Evolutionary conservation across 2,888 invertebrate genomes (phyloP).

Genomic region (Abrostola triplasia): DNA sequence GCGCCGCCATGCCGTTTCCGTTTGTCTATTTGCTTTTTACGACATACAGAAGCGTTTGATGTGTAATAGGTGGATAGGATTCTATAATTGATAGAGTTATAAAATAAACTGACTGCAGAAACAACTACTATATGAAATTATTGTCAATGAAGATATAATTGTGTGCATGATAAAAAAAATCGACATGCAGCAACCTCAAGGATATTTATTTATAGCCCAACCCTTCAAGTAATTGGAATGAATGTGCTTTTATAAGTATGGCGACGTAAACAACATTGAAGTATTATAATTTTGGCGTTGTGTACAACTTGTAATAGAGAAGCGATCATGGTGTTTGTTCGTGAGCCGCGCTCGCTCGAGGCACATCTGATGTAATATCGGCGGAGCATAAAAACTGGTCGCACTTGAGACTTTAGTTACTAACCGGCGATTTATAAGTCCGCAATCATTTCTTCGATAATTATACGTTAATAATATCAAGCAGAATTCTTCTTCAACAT

Average conservation of each 20-base stretch:
- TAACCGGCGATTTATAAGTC: conserved; percentile 56
- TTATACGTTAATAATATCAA: conserved; percentile 37
- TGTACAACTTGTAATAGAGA: conserved; percentile 11
- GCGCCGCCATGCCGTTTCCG: conserved; percentile 16
- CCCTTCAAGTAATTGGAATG: not conserved
- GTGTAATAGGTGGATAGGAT: conserved; percentile 35
- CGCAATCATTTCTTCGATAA: conserved; percentile 53
- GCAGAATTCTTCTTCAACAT: conserved; percentile 22
- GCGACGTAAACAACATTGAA: conserved; percentile 11
- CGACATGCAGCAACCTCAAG: not conserved
- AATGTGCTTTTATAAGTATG: conserved; percentile 1
- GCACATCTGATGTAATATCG: conserved; percentile 72
- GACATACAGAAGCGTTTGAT: conserved; percentile 28
- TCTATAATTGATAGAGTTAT: conserved; percentile 36
- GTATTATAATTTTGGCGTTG: conserved; percentile 28
- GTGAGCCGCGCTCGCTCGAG: conserved; percentile 52
- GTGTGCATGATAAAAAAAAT: too few relatives aligned
- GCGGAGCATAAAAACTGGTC: conserved; percentile 74
- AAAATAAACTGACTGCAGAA: conserved; percentile 27
- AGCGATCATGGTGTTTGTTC: conserved; percentile 49
- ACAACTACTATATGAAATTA: conserved; percentile 7
- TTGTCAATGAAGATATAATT: too few relatives aligned
- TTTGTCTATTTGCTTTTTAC: conserved; percentile 38
- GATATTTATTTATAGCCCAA: not conserved
- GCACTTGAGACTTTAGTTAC: conserved; percentile 73